phyloP scores from a whole-genome alignment of 2,888 invertebrate species.

The Cerastis leucographa region DNA sequence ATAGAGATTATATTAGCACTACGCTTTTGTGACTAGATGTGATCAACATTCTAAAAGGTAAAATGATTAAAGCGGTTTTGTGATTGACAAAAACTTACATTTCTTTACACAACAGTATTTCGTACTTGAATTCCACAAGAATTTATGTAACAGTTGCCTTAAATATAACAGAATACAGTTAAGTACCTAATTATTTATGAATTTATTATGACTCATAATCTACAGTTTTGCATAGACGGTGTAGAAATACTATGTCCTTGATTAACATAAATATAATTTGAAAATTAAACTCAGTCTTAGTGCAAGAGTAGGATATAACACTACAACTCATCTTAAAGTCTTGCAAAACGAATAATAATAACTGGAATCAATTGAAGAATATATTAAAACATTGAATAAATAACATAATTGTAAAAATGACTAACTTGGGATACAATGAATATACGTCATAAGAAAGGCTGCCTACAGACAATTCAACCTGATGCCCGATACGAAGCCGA shows the following conservation, averaged over 20 bases:
- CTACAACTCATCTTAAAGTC: conserved; percentile 17
- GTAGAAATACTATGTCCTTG: conserved; percentile 67
- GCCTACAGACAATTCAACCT: not conserved
- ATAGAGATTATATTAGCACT: no score
- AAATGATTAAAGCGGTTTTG: not conserved
- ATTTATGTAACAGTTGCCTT: conserved; percentile 54
- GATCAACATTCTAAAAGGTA: not conserved
- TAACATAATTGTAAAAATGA: conserved; percentile 44
- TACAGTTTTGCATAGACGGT: conserved; percentile 61
- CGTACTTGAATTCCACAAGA: conserved; percentile 31
- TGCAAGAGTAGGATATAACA: conserved; percentile 54
- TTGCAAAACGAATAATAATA: conserved; percentile 43
- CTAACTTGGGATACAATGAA: conserved; percentile 14
- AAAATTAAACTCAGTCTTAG: conserved; percentile 65
- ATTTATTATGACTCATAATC: conserved; percentile 58
- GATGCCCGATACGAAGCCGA: not conserved
- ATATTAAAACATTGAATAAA: conserved; percentile 45
- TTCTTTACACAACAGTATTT: conserved; percentile 25
- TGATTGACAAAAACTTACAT: not conserved
- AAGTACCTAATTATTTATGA: conserved; percentile 61
- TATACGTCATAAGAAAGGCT: conserved; percentile 16
- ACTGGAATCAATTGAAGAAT: conserved; percentile 32
- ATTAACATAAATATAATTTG: conserved; percentile 49
- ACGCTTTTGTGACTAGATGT: not conserved
- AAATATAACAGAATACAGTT: conserved; percentile 61